These are phyloP conservation scores for Clarias magur DNA, from an alignment of 2,113 vertebrate genomes.

Conservation along the genomic window DNA sequence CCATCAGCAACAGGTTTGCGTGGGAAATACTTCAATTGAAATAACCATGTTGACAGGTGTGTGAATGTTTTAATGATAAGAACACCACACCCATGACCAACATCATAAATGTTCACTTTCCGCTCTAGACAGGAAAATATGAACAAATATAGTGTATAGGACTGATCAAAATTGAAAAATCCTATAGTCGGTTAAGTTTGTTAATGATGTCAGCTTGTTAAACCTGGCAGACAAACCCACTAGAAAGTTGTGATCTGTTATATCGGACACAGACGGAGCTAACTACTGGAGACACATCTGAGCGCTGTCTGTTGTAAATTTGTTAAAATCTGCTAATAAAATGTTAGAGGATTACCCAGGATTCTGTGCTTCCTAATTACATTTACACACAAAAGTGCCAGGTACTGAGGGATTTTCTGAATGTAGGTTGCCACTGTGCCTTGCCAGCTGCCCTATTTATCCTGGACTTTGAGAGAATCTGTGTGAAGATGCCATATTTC, in stretches of 20 bases:
- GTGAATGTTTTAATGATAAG: not conserved
- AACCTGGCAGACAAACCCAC: not conserved
- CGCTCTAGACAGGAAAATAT: not conserved
- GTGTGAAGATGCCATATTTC: constrained; percentile 54
- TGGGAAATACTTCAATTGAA: not conserved
- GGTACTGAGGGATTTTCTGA: constrained; percentile 17
- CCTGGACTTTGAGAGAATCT: constrained; percentile 51
- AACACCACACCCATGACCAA: not conserved
- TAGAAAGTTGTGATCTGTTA: not conserved
- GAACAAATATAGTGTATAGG: not conserved
- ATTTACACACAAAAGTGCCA: constrained; percentile 12
- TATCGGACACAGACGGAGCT: not conserved
- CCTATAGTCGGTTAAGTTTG: not conserved
- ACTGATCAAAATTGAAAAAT: not conserved
- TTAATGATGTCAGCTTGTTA: not conserved
- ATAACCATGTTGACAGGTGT: not conserved
- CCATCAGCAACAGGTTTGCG: not conserved
- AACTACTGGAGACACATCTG: not conserved
- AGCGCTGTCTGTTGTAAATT: constrained; percentile 7
- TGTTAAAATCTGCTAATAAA: constrained; percentile 4
- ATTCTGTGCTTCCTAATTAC: constrained; percentile 11
- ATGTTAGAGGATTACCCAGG: not conserved
- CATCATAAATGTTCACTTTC: not conserved
- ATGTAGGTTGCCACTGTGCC: constrained; percentile 51
- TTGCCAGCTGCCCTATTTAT: constrained; percentile 69